phyloP scores from a whole-genome alignment of 1,140 invertebrate genomes.

The Zaprionus taronus region DNA sequence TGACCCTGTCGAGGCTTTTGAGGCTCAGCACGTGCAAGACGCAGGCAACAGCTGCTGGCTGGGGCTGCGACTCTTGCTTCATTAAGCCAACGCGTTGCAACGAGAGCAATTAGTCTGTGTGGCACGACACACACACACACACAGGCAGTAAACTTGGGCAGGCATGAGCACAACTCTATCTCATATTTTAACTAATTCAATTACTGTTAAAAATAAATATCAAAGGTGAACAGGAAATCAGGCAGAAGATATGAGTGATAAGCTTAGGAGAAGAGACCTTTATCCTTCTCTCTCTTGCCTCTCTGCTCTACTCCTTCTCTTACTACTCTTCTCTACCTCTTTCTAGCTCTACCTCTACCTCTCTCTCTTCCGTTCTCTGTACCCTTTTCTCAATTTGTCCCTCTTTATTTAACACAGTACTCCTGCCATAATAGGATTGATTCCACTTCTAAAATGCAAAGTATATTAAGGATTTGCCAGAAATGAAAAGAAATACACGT shows the following conservation, averaged over 20 bases:
- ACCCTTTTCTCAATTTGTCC: too few relatives aligned
- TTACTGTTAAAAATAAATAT: constrained; percentile 15
- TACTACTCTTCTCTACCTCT: not conserved
- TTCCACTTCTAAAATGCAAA: too few relatives aligned
- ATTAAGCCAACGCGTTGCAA: constrained; percentile 72
- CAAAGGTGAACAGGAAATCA: constrained; percentile 21
- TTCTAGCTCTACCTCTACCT: too few relatives aligned
- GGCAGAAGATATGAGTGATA: constrained; percentile 11
- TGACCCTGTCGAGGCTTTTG: constrained; percentile 23
- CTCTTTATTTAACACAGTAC: too few relatives aligned
- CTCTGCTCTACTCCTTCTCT: not conserved
- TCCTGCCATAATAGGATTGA: too few relatives aligned
- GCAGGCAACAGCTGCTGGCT: constrained; percentile 61
- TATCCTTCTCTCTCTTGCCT: not conserved
- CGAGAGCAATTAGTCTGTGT: constrained; percentile 64
- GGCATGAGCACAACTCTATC: constrained; percentile 7
- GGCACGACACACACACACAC: constrained; percentile 29
- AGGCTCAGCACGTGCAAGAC: constrained; percentile 22
- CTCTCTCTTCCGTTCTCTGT: too few relatives aligned
- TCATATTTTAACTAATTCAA: constrained; percentile 25
- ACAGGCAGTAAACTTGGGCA: not conserved
- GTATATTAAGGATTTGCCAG: not conserved
- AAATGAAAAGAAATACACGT: not conserved
- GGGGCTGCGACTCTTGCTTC: constrained; percentile 39
- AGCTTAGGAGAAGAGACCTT: not conserved